Evolutionary conservation across 1,140 invertebrate species (phyloP), one percentile per base, ranked within the genome.

Genomic region (Neelides sp.): DNA sequence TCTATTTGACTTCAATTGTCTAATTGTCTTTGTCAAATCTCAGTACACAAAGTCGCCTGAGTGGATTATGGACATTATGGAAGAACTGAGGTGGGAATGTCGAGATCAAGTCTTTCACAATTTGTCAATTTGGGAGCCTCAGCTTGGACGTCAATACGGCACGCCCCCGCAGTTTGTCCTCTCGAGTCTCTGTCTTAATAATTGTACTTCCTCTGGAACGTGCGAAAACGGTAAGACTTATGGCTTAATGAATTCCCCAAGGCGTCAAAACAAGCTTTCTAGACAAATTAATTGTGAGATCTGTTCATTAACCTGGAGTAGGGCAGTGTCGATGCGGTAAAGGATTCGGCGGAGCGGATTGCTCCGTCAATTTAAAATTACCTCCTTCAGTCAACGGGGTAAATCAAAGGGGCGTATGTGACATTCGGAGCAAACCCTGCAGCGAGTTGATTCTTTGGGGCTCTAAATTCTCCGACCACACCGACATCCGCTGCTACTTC

Each of bases 71-170:
- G 59, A 61, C 41, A 48, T 50, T 30, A 26, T 61, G 42, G 59
- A 61, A 35, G 50, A 61, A 26, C 41, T 61, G 22, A 37, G 59
- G 36, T 57, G 52, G 52, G 55, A 61, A 12, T 61, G 59, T 23
- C 28, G 59, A 37, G 55, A 57, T 37, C 55, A 61, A 48, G 55
- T 61, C 19, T 61, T 57, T 34, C 59, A 57, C 30, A 61, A 61
- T 35, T 28, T 55, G n/a, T 55, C 40, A 13, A 50, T 54, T 20
- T 61, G 59, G 59, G 59, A 61, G 40, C 59, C 59, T 17, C 59
- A 61, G 34, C 36, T 61, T 4, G 59, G 59, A 27, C 26, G 59
- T 27, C 52, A 57, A 34, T 47, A 52, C 46, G 59, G 59, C 44
- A 61, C 59, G 5, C 59, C 59, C n/a, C 59, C 59, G n/a, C 17